Evolutionary conservation across 2,113 vertebrate species (phyloP).

Genomic region (Rhombomys opimus): DNA sequence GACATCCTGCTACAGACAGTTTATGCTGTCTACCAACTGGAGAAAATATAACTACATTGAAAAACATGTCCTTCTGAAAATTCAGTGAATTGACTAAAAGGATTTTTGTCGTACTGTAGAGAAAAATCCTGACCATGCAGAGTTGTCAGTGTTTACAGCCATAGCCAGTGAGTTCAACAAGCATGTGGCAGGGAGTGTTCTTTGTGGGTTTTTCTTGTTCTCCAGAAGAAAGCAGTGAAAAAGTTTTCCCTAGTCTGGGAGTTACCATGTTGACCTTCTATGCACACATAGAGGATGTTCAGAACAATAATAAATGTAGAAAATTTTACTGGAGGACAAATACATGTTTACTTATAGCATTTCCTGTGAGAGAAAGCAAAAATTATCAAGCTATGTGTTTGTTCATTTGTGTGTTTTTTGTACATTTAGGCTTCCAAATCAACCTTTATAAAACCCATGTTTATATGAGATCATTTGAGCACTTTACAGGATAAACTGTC

Average conservation of each 20-base stretch:
- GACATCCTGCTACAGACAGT: neutral
- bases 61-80: neutral
- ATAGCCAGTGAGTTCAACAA: neutral
- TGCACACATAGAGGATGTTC: neutral
- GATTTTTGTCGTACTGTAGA: neutral
- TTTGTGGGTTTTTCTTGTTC: neutral
- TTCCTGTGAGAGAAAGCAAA: neutral
- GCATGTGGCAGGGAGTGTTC: neutral
- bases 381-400: neutral
- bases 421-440: neutral
- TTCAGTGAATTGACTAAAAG: neutral
- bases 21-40: neutral
- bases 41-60: neutral
- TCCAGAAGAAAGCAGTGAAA: neutral
- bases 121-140: neutral
- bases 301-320: neutral
- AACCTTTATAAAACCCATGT: neutral
- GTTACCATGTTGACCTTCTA: neutral
- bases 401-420: neutral
- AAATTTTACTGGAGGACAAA: neutral
- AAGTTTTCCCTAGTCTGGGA: neutral
- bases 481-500: neutral
- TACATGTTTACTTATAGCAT: accelerated
- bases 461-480: neutral
- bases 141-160: neutral